Evolutionary conservation across 1,140 invertebrate species (phyloP), one percentile per base, ranked within the genome.

Genomic region (Heliconius congener): DNA sequence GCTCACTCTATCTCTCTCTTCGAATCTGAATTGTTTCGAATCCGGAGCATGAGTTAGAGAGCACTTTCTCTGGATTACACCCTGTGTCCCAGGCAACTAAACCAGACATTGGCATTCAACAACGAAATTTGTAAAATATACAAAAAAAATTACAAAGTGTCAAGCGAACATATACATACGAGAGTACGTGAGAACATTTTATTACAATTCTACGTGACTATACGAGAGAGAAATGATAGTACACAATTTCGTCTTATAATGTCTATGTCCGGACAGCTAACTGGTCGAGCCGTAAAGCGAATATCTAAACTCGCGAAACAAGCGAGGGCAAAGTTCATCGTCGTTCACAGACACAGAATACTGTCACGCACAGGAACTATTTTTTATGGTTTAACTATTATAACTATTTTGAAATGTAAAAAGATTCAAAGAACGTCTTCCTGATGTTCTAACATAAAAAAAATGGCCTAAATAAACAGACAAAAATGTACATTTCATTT

Each of bases 241-340:
- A 30, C 27, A 66, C 27, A 66, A 30, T 66, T 27, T 66, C 8
- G 27, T 66, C 60, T 66, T 30, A 66, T 66, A 23, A 66, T 27
- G 9, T 66, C 11, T 66, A 66, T 9, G 23, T 66, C 27, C 30
- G 60, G 60, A 27, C 60, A 66, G 60, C 60, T 27, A 66, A 30
- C 60, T 66, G 27, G 60, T 30, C 60, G 13, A 46, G 60, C 16
- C 57, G 46, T n/a, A 76, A 50, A 70, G 37, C 23, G n/a, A 76
- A 27, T 46, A 76, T 76, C 74, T 76, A 71, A 66, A 71, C 60
- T 70, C 37, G 74, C 55, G 30, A 76, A 76, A 76, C 34, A 66
- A 76, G 74, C 37, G 42, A 76, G 74, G 74, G 60, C 42, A 42
- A 76, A 76, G 74, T 70, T 76, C 74, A 50, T 18, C 39, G 60